A percentile compares a stretch with the other conserved stretches of the same genome.
phyloP scores from a whole-genome alignment of 2,888 invertebrate genomes.

The Nasonia oneida region DNA sequence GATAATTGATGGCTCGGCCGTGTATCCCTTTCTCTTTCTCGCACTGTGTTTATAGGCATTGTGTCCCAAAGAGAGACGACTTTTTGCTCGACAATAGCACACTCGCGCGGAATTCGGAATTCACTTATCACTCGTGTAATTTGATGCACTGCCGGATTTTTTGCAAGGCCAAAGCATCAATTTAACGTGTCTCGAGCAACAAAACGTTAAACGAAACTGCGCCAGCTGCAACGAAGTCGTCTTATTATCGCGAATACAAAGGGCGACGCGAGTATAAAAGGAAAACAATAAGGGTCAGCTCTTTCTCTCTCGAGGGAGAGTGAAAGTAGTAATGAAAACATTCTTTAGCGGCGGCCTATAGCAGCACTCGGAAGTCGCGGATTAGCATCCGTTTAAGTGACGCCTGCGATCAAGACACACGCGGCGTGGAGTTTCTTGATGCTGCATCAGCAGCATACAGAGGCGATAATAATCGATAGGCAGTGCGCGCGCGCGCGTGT shows the following conservation, averaged over 20 bases:
- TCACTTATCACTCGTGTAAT: conserved; percentile 15
- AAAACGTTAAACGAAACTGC: background rate
- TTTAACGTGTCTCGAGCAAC: background rate
- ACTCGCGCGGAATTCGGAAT: conserved; percentile 1
- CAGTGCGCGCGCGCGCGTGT: conserved; percentile 7
- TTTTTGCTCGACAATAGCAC: background rate
- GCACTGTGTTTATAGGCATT: conserved; percentile 1
- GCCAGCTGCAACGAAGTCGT: background rate
- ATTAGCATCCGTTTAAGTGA: conserved; percentile 61
- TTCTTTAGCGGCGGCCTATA: conserved; percentile 33
- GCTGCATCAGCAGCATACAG: background rate
- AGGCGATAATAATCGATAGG: conserved; percentile 52
- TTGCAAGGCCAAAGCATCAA: conserved; percentile 2
- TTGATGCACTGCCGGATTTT: background rate
- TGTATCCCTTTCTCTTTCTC: background rate
- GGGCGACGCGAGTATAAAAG: background rate
- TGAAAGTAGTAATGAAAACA: conserved; percentile 55
- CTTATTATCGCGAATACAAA: conserved; percentile 5
- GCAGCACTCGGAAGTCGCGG: conserved; percentile 56
- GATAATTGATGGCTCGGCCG: conserved; percentile 42
- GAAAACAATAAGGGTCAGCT: conserved; percentile 12
- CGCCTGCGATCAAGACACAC: conserved; percentile 57
- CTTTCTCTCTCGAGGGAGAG: background rate
- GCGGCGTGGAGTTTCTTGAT: background rate
- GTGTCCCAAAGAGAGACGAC: background rate